Evolutionary conservation across 2,113 vertebrate genomes (phyloP), one percentile per base, ranked within the genome.

Genomic region (Cromileptes altivelis): DNA sequence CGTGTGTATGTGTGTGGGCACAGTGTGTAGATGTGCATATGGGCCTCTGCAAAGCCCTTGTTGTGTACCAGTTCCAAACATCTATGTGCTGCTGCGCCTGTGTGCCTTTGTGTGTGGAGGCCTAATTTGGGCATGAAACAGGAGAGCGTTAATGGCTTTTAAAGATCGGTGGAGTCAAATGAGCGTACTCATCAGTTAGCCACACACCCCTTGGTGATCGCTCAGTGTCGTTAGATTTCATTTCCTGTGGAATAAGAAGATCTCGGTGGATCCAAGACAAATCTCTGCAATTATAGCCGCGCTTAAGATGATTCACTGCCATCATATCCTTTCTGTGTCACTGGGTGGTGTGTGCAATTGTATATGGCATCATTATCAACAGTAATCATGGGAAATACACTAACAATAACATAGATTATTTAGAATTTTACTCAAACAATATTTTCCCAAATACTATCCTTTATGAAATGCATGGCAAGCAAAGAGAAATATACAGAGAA

Each of bases 111-210:
- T 76, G 84, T 80, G 78, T 10, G n/a, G 53, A 78, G 56, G 63
- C 42, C 69, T 87, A 81, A 89, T 91, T 85, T 84, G 84, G 23
- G 84, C 80, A 71, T 91, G 85, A 91, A 94, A 94, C 82, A 84
- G 78, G 84, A 92, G 88, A 85, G 82, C 56, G 78, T 89, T 93
- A 92, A 93, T 92, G 92, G 84, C 80, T 90, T 93, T 90, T 89
- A 90, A 92, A 94, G 91, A 94, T 92, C 71, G 83, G 82, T 87
- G 85, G 82, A 92, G 91, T 92, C 91, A 92, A 92, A 94, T 90
- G 85, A 92, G 91, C 55, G 14, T 11, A 12, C 88, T 90, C 86
- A 92, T 92, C 91, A 86, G 90, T 90, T 87, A 91, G 84, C 64
- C 84, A 81, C 82, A 75, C 88, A 84, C 78, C 84, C 87, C 78